Conservation (phyloP, 2,888 invertebrate species). For the Nephrocerus scutellatus region DNA sequence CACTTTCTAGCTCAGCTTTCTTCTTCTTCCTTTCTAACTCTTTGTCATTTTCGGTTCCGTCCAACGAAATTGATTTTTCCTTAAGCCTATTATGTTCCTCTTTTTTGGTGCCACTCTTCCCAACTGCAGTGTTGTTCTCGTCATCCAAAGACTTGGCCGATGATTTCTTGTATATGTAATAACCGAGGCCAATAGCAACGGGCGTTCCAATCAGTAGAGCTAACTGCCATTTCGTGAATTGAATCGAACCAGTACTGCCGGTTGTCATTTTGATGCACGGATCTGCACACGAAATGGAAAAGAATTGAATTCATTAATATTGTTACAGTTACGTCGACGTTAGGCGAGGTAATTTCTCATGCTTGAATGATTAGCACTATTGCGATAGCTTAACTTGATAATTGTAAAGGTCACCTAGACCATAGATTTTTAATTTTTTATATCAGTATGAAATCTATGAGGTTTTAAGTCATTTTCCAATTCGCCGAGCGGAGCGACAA, state of each 20-base stretch:
- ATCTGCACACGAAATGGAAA: too few relatives aligned
- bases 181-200: constrained; percentile 72
- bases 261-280: constrained; percentile 10
- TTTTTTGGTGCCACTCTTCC: constrained; percentile 49
- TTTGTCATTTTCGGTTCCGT: constrained; percentile 39
- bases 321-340: too few relatives aligned
- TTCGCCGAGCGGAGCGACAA: too few relatives aligned
- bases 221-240: constrained; percentile 71
- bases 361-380: too few relatives aligned
- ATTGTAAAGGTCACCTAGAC: too few relatives aligned
- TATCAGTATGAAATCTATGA: too few relatives aligned
- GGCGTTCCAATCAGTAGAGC: constrained; percentile 78
- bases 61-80: constrained; percentile 57
- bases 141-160: constrained; percentile 24
- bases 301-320: too few relatives aligned
- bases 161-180: constrained; percentile 50
- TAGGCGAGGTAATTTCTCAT: too few relatives aligned
- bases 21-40: constrained; percentile 50
- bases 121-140: constrained; percentile 4
- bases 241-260: constrained; percentile 33
- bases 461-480: too few relatives aligned
- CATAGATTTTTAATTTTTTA: too few relatives aligned
- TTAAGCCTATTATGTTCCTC: constrained; percentile 51
- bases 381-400: too few relatives aligned
- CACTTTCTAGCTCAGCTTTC: constrained; percentile 32